Percentiles rank a stretch among this genome's conserved stretches.
phyloP scores from a whole-genome alignment of 1,140 invertebrate genomes.

The Nebria ingens region DNA sequence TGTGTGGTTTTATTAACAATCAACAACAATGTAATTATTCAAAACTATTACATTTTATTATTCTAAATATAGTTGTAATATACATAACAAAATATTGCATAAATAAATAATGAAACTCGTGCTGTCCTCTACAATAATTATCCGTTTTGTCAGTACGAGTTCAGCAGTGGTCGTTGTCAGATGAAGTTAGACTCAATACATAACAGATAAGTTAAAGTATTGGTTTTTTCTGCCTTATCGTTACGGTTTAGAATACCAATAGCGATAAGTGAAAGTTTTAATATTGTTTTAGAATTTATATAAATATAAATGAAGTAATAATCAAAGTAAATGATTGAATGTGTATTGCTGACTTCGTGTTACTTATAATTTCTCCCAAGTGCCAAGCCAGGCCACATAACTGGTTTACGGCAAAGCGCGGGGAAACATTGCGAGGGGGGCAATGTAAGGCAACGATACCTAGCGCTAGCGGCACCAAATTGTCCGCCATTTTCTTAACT shows the following conservation, averaged over 20 bases:
- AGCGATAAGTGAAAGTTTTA: too few species aligned
- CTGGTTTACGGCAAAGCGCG: neutral
- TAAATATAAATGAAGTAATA: too few species aligned
- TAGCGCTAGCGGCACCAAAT: conserved; percentile 7
- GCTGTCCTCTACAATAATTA: neutral
- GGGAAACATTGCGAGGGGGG: neutral
- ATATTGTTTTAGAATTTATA: too few species aligned
- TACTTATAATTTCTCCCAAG: conserved; percentile 3
- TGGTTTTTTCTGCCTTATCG: neutral
- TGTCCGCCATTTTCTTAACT: conserved; percentile 9
- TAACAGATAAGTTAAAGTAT: neutral
- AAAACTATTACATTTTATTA: neutral
- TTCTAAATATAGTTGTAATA: neutral
- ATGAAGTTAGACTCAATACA: neutral
- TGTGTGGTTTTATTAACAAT: too few species aligned
- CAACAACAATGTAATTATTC: too few species aligned
- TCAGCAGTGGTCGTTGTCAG: neutral
- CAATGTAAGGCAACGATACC: conserved; percentile 5
- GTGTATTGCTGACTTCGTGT: neutral
- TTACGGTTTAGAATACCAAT: neutral
- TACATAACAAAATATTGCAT: neutral
- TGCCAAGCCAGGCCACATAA: neutral
- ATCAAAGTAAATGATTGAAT: neutral
- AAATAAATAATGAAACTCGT: neutral
- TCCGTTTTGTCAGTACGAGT: neutral